phyloP scores from a whole-genome alignment of 92 coral and sea anemone genomes.

The Umimayanthus chanpuru region DNA sequence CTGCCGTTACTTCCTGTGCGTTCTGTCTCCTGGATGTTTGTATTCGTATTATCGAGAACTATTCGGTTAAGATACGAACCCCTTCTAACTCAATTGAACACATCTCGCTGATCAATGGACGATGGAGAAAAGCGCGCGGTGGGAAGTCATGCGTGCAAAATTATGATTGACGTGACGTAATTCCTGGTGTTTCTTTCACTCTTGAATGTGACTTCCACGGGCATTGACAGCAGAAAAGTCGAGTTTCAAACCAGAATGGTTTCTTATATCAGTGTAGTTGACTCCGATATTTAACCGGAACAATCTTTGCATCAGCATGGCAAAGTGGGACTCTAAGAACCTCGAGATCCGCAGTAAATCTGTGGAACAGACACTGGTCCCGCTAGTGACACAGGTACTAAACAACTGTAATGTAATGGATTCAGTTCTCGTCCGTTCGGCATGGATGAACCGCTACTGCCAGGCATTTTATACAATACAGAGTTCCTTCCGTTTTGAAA shows the following conservation, averaged over 20 bases:
- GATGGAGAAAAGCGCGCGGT: constrained; percentile 48
- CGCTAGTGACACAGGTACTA: constrained; percentile 89
- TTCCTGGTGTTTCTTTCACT: constrained; percentile 42
- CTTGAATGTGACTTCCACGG: constrained; percentile 10
- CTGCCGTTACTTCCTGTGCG: not conserved
- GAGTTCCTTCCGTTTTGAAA: constrained; percentile 30
- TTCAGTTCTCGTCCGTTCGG: constrained; percentile 18
- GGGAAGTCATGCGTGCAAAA: constrained; percentile 70
- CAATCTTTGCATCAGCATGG: constrained; percentile 53
- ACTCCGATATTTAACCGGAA: constrained; percentile 27
- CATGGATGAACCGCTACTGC: constrained; percentile 13
- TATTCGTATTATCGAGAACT: not conserved
- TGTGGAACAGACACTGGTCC: constrained; percentile 96
- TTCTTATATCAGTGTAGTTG: constrained; percentile 2
- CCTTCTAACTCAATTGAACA: not conserved
- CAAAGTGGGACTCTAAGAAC: constrained; percentile 88
- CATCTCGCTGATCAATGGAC: constrained; percentile 10
- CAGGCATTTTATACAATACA: constrained; percentile 24
- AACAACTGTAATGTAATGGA: constrained; percentile 2
- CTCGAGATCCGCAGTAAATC: constrained; percentile 96
- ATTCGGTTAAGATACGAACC: not conserved
- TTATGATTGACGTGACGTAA: constrained; percentile 72
- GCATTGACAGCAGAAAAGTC: not conserved
- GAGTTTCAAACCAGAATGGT: constrained; percentile 8
- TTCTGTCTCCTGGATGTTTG: not conserved